Base-by-base conservation (phyloP, 2,113 vertebrate species). In the Laticauda colubrina region DNA sequence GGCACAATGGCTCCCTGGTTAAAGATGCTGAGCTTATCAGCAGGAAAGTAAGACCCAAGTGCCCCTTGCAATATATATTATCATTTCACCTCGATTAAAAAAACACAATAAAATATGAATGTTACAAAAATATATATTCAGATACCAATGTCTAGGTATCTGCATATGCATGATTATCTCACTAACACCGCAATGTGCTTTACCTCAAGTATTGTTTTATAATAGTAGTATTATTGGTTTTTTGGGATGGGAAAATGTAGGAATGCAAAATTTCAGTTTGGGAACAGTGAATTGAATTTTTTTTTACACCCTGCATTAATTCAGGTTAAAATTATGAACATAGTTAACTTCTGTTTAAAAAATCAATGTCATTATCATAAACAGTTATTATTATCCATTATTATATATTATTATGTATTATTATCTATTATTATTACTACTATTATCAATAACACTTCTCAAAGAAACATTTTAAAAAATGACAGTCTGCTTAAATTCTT, bases 401-500 rank as follows among this genome's bases (percentile, higher is more conserved):
- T 75, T 81, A 39, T 81, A 5, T 81, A 20, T 8, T 69, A 57
- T 57, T 55, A 64, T 12, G 43, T 48, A 39, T 81, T 75, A 34
- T 75, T 39, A 43, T 81, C 0, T 81, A 21, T 9, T 75, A 59
- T 59, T 57, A 69, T 15, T 61, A 61, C 15, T 75, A 34, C 14
- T 81, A 81, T 81, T 81, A 81, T 43, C 75, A 43, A 21, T 85
- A 93, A 90, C 61, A 87, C 87, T 93, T 95, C 93, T 95, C 89
- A 95, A 96, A 95, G 85, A 93, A 96, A 91, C 88, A 45, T 56
- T 81, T 81, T 92, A 75, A 95, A 95, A 94, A 96, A 93, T 95
- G 96, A 95, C 96, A 96, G 96, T 89, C 20, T 92, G 89, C 95
- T 93, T 95, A 95, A 93, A 96, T 95, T 96, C 94, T 94, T 94